Evolutionary conservation across 2,888 invertebrate species (phyloP).

Genomic region (Steromphala cineraria): DNA sequence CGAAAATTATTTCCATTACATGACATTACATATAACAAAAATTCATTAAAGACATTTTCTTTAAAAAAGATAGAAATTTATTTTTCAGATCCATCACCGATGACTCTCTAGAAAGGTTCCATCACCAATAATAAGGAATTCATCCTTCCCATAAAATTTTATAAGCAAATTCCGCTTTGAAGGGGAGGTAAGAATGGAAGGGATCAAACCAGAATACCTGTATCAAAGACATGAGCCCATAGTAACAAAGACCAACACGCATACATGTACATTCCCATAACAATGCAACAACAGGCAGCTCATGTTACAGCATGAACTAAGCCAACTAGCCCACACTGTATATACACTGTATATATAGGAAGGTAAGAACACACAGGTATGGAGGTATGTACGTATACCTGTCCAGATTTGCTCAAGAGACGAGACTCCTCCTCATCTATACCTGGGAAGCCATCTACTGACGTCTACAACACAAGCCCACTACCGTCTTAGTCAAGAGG

Average conservation of each 20-base stretch:
- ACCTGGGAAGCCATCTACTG: background rate
- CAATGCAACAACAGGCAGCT: background rate
- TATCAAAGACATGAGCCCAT: background rate
- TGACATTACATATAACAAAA: no score
- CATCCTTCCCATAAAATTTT: no score
- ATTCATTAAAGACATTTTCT: no score
- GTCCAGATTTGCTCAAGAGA: background rate
- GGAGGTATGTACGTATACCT: background rate
- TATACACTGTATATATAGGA: no score
- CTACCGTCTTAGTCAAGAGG: no score
- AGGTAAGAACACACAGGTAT: background rate
- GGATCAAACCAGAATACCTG: background rate
- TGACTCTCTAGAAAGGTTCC: background rate
- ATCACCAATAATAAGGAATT: no score
- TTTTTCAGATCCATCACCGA: background rate
- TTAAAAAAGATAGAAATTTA: no score
- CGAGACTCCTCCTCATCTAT: conserved; percentile 7
- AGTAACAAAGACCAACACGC: background rate
- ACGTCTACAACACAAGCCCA: background rate
- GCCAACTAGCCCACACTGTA: background rate
- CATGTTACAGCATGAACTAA: background rate
- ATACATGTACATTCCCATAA: background rate
- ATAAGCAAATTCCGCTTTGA: no score
- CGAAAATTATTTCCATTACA: no score
- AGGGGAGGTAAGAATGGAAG: no score